These are phyloP conservation scores for Prunella fulvescens DNA, from an alignment of 2,113 vertebrate genomes.

Conservation along the genomic window DNA sequence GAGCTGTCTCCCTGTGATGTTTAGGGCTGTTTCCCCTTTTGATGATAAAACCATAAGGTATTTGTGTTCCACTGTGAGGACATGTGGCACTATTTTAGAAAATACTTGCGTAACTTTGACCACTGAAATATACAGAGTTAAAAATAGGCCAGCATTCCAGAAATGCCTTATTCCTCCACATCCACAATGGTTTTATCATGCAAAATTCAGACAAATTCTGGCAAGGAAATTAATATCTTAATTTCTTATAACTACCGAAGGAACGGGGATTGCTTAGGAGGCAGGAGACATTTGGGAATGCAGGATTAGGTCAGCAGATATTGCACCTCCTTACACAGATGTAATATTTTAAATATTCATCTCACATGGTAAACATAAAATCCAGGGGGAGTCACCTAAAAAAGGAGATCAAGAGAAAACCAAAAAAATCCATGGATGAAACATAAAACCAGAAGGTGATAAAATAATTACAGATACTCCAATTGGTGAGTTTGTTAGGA, in stretches of 20 bases:
- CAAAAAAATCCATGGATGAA: background rate
- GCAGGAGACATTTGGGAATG: background rate
- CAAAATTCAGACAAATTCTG: background rate
- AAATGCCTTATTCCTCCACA: background rate
- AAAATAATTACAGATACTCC: background rate
- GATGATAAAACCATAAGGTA: slow-evolving; percentile 71
- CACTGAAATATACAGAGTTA: slow-evolving; percentile 10
- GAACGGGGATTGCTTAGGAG: background rate
- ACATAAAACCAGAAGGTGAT: background rate
- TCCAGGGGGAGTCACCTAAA: background rate
- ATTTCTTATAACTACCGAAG: background rate
- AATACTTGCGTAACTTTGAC: background rate
- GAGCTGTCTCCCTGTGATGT: slow-evolving; percentile 57
- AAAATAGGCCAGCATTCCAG: slow-evolving; percentile 10
- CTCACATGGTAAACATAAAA: background rate
- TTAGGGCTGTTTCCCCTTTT: slow-evolving; percentile 56
- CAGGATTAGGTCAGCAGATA: background rate
- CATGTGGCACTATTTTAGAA: slow-evolving; percentile 33
- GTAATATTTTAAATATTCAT: background rate
- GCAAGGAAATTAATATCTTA: background rate
- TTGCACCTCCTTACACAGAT: background rate
- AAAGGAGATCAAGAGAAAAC: background rate
- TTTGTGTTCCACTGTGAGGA: slow-evolving; percentile 33
- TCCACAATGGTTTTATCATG: background rate
- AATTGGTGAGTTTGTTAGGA: background rate